phyloP scores from a whole-genome alignment of 2,797 vertebrate genomes.

The Channa striata region DNA sequence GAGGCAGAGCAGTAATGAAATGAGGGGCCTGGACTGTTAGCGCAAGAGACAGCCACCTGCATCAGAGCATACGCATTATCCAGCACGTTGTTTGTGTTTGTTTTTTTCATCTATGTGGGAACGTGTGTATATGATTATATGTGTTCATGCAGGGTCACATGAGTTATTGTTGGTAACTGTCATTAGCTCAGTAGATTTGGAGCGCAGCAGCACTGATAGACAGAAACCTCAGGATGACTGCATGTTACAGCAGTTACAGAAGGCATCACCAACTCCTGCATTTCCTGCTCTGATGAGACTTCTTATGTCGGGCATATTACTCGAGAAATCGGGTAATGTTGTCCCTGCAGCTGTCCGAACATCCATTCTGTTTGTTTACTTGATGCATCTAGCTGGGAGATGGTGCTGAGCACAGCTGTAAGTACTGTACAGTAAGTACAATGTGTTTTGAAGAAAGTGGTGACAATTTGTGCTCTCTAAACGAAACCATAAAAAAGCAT shows the following conservation, averaged over 20 bases:
- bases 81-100: not conserved
- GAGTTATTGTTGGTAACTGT: slow-evolving; percentile 52
- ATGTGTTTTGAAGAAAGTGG: slow-evolving; percentile 28
- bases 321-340: slow-evolving; percentile 57
- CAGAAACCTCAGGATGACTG: slow-evolving; percentile 55
- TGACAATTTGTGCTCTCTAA: slow-evolving; percentile 36
- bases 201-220: slow-evolving; percentile 35
- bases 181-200: slow-evolving; percentile 52
- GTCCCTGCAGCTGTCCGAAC: slow-evolving; percentile 65
- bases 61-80: slow-evolving; percentile 26
- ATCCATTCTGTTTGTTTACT: slow-evolving; percentile 50
- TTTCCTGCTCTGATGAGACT: slow-evolving; percentile 66
- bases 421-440: slow-evolving; percentile 25
- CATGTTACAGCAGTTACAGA: slow-evolving; percentile 50
- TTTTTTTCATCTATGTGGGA: slow-evolving; percentile 13
- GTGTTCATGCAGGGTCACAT: slow-evolving; percentile 27
- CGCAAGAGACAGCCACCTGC: slow-evolving; percentile 25
- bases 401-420: slow-evolving; percentile 38
- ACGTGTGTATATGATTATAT: slow-evolving; percentile 17
- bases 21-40: slow-evolving; percentile 48
- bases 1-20: slow-evolving; percentile 68
- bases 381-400: slow-evolving; percentile 49
- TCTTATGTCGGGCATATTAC: slow-evolving; percentile 71
- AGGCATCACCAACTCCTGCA: slow-evolving; percentile 59
- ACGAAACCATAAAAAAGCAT: slow-evolving; percentile 32